Evolutionary conservation across 2,113 vertebrate genomes (phyloP).

Genomic region (Lasiurus cinereus): DNA sequence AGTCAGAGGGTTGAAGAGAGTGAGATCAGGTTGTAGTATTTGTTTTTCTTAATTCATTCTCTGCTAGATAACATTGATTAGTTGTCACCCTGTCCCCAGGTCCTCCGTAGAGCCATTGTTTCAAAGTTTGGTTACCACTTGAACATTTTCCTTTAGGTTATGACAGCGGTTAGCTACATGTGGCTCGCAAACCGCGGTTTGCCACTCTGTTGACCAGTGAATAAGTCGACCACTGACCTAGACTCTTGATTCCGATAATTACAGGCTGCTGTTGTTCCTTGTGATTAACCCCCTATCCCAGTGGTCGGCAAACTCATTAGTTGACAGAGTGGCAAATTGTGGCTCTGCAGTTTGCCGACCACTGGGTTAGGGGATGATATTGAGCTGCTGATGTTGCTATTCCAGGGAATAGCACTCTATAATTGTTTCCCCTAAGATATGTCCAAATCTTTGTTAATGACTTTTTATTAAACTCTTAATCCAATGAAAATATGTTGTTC

Average conservation of each 20-base stretch:
- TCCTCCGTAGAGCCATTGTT: neutral
- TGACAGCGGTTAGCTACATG: no score
- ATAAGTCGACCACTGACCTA: no score
- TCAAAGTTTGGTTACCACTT: neutral
- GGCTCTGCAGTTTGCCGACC: no score
- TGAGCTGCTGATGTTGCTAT: neutral
- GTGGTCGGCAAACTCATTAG: no score
- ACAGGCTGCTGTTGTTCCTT: no score
- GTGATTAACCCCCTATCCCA: no score
- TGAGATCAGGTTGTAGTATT: neutral
- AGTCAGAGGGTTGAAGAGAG: neutral
- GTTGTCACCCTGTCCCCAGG: neutral
- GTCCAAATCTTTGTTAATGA: neutral
- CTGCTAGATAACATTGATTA: neutral
- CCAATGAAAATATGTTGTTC: neutral
- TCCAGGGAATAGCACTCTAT: neutral
- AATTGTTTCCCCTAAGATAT: neutral
- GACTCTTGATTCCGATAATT: no score
- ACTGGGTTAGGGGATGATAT: neutral
- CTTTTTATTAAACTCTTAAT: conserved; percentile 7
- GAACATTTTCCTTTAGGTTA: neutral
- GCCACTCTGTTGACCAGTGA: no score
- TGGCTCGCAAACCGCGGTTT: no score
- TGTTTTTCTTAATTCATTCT: neutral
- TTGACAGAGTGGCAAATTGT: no score